Base-by-base conservation (phyloP, 2,797 vertebrate species). In the Tachyglossus aculeatus region DNA sequence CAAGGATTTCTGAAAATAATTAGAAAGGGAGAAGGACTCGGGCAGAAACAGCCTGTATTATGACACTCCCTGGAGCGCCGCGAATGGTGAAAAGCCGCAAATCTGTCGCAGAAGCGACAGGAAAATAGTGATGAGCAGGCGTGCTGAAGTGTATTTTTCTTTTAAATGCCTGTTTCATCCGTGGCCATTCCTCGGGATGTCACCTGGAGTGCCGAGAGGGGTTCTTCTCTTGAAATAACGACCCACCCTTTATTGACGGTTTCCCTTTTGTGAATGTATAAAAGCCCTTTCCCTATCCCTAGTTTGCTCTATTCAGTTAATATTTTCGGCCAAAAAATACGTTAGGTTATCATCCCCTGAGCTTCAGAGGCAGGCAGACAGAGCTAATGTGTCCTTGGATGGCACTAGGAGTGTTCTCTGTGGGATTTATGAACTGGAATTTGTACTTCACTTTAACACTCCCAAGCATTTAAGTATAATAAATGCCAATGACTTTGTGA, bases 1-100 rank as follows among this genome's bases (percentile, higher is more conserved):
- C 57, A n/a, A 68, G 10, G 69, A 61, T 80, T 80, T 77, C 70
- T 83, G 72, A 75, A 80, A 81, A 77, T 58, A 81, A 71, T 71
- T 70, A 67, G 19, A 68, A 59, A 68, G 63, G 60, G 54, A 66
- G 34, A 70, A 27, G 47, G 65, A 62, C 52, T 78, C 14, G 5
- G 41, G 74, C 78, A 81, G 48, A 78, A 74, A 45, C 68, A 82
- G 24, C 29, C 43, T 71, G 2, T 57, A 34, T 63, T 47, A 34
- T 16, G 60, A 51, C 77, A 65, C 33, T 72, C 66, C 75, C 24
- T 63, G 11, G 43, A 75, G 40, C 52, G 59, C 56, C 24, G 15
- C 13, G 52, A 51, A 38, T 25, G 27, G 54, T 70, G 25, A 33
- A 29, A 61, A 33, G 21, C 68, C 70, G 44, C 41, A 55, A 25